Evolutionary conservation across 2,113 vertebrate species (phyloP).

Genomic region (Etheostoma cragini): DNA sequence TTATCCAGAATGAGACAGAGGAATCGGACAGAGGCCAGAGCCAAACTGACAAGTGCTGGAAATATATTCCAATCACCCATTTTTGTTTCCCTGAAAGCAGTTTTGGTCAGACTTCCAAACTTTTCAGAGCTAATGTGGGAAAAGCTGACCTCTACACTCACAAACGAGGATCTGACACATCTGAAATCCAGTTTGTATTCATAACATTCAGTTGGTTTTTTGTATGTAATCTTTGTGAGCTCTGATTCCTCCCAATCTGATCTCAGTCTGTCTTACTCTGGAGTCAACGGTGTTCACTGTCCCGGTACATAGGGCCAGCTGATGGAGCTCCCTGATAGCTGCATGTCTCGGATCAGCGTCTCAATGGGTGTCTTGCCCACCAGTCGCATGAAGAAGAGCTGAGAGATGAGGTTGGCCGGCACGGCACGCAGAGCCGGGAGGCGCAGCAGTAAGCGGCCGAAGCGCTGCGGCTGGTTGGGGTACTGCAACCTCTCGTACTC

Average conservation of each 20-base stretch:
- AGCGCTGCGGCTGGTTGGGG: constrained; percentile 93
- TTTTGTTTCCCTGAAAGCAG: constrained; percentile 50
- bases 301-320: constrained; percentile 93
- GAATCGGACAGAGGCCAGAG: constrained; percentile 46
- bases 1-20: constrained; percentile 49
- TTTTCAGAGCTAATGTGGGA: constrained; percentile 13
- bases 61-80: constrained; percentile 15
- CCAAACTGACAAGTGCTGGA: constrained; percentile 54
- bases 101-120: constrained; percentile 33
- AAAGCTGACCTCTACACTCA: constrained; percentile 19
- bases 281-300: constrained; percentile 78
- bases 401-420: constrained; percentile 94
- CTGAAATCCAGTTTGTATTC: constrained; percentile 16
- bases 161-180: background rate
- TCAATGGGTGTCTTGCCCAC: constrained; percentile 98
- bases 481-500: constrained; percentile 94
- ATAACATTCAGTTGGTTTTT: constrained; percentile 36
- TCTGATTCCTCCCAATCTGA: constrained; percentile 35
- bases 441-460: constrained; percentile 91
- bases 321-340: constrained; percentile 96
- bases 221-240: constrained; percentile 30
- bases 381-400: constrained; percentile 98
- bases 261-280: constrained; percentile 43
- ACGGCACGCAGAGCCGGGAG: constrained; percentile 93
- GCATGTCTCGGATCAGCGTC: constrained; percentile 98